Conservation (phyloP, 2,888 invertebrate species). For the Agonopterix heracliana region DNA sequence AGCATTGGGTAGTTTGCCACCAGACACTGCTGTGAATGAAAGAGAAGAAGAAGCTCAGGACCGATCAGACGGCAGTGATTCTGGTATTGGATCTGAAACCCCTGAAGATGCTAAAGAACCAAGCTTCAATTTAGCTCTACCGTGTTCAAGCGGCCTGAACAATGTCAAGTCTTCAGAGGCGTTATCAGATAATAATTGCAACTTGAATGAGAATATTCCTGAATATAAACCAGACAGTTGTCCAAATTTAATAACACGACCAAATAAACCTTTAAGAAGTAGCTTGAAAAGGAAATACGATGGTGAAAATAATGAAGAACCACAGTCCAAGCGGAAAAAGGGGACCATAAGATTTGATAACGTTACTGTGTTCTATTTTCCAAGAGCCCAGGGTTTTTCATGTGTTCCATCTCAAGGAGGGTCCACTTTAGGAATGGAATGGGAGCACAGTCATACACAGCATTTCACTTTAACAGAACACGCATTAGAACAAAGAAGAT, state of each 20-base stretch:
- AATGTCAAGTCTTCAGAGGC: slow-evolving; percentile 8
- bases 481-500: slow-evolving; percentile 89
- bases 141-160: slow-evolving; percentile 40
- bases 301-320: slow-evolving; percentile 59
- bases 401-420: slow-evolving; percentile 94
- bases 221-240: slow-evolving; percentile 10
- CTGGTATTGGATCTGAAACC: slow-evolving; percentile 87
- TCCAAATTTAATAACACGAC: slow-evolving; percentile 16
- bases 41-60: slow-evolving; percentile 78
- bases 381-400: slow-evolving; percentile 92
- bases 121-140: slow-evolving; percentile 49
- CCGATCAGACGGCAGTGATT: slow-evolving; percentile 89
- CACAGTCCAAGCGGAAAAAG: slow-evolving; percentile 80
- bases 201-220: slow-evolving; percentile 6
- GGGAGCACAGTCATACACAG: slow-evolving; percentile 80
- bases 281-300: slow-evolving; percentile 81
- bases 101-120: slow-evolving; percentile 73
- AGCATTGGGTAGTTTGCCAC: slow-evolving; percentile 77
- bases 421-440: slow-evolving; percentile 95
- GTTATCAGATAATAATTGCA: slow-evolving; percentile 13
- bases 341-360: slow-evolving; percentile 91
- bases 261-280: slow-evolving; percentile 61
- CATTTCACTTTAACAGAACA: slow-evolving; percentile 92
- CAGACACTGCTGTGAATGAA: slow-evolving; percentile 59
- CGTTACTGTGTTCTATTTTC: slow-evolving; percentile 97